These are phyloP conservation scores for Zoanthus sansibaricus DNA, from an alignment of 92 coral and sea anemone species.

Conservation along the genomic window DNA sequence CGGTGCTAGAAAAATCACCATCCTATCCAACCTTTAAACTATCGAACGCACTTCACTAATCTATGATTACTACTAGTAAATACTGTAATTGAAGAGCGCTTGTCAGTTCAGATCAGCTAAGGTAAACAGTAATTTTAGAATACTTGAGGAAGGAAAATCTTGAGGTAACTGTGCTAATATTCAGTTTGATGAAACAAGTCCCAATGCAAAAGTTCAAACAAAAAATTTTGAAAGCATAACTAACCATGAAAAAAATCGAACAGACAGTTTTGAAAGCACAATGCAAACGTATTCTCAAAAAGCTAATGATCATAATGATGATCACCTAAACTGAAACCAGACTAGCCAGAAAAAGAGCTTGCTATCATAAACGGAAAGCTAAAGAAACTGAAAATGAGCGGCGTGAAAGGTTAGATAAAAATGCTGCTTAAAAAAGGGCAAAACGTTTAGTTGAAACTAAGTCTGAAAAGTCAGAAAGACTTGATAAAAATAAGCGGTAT, in stretches of 20 bases:
- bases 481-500: neutral
- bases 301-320: conserved; percentile 1
- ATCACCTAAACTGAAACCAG: conserved; percentile 18
- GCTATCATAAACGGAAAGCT: conserved; percentile 14
- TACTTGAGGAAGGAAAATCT: too few species aligned
- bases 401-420: conserved; percentile 6
- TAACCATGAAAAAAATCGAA: conserved; percentile 1
- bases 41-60: too few species aligned
- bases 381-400: conserved; percentile 6
- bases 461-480: conserved; percentile 5
- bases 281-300: neutral
- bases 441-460: conserved; percentile 12
- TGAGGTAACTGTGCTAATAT: conserved; percentile 12
- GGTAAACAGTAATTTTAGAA: too few species aligned
- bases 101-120: too few species aligned
- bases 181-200: neutral
- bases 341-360: neutral
- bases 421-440: conserved; percentile 12
- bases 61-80: too few species aligned
- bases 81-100: too few species aligned
- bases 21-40: too few species aligned
- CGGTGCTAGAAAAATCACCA: too few species aligned
- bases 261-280: conserved; percentile 5
- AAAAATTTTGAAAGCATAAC: neutral
- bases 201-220: neutral